These are phyloP conservation scores for Herpetotheres cachinnans DNA, from an alignment of 2,113 vertebrate species.

Conservation along the genomic window DNA sequence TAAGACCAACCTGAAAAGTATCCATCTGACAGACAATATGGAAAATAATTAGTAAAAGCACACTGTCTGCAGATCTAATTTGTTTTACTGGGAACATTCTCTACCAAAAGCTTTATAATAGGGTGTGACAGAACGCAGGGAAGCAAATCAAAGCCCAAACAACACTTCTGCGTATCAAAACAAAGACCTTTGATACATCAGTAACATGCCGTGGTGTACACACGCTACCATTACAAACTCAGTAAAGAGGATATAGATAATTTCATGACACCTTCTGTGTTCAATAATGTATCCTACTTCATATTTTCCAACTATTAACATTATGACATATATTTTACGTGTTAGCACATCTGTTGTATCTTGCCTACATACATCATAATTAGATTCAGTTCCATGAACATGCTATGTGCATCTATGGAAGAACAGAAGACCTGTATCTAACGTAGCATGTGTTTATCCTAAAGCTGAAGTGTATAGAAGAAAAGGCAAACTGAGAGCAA, in stretches of 20 bases:
- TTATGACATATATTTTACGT: constrained; percentile 11
- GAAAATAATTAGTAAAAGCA: constrained; percentile 48
- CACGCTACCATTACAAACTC: background rate
- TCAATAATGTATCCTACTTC: background rate
- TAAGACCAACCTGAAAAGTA: constrained; percentile 33
- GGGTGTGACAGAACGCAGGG: background rate
- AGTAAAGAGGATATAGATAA: constrained; percentile 11
- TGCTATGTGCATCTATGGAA: background rate
- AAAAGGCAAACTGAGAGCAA: constrained; percentile 3
- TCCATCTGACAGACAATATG: background rate
- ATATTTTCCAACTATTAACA: constrained; percentile 13
- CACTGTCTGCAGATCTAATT: background rate
- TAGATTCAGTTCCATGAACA: background rate
- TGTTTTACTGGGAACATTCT: background rate
- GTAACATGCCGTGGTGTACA: background rate
- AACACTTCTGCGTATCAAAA: background rate
- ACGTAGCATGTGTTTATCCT: background rate
- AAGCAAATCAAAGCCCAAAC: constrained; percentile 35
- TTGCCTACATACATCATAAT: background rate
- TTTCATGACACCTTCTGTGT: constrained; percentile 10
- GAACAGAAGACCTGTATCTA: background rate
- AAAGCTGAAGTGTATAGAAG: constrained; percentile 13
- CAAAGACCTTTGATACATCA: background rate
- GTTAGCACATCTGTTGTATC: background rate
- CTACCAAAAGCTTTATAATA: background rate